These are phyloP conservation scores for Geopemphigus sp. DNA, from an alignment of 1,140 invertebrate genomes.

Conservation along the genomic window DNA sequence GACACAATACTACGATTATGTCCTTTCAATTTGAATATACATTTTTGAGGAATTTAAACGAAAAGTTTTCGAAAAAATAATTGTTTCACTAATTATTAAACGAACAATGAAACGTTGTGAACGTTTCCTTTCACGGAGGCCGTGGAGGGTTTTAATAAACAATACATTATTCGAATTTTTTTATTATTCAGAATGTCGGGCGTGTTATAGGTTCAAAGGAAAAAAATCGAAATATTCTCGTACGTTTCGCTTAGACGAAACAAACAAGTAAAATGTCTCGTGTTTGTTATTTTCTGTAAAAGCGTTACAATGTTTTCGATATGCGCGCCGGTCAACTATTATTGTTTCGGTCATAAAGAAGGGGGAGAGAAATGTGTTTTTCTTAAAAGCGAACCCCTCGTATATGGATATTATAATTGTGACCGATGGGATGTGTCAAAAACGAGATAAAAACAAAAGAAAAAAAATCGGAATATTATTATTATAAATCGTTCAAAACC, in stretches of 20 bases:
- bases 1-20: no score
- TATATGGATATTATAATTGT: background rate
- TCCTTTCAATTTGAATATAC: no score
- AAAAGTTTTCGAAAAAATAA: no score
- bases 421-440: conserved; percentile 30
- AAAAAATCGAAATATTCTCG: no score
- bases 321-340: background rate
- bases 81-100: no score
- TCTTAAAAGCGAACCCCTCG: background rate
- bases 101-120: no score
- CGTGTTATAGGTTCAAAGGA: no score
- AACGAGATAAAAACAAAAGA: background rate
- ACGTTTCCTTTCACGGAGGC: no score
- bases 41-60: no score
- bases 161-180: no score
- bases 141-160: no score
- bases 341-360: background rate
- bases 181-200: no score
- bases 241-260: background rate
- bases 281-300: conserved; percentile 13
- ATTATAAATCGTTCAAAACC: conserved; percentile 20
- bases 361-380: background rate
- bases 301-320: conserved; percentile 22
- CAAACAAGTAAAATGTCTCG: background rate
- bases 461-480: conserved; percentile 1